Base-by-base conservation (phyloP, 1,140 invertebrate genomes). In the Bathynomus jamesi region DNA sequence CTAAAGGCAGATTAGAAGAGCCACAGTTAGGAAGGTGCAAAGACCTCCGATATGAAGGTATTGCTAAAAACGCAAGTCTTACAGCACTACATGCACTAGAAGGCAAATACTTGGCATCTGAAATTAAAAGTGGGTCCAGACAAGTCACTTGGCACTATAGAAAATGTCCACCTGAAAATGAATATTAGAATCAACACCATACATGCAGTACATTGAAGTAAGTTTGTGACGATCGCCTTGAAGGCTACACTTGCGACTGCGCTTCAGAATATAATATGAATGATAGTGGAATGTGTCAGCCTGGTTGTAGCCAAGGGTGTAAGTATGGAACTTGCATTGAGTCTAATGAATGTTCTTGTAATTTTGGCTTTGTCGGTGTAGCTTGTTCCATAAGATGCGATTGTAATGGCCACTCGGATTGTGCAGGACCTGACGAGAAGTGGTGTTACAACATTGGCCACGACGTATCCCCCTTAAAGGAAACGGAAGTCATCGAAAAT, bases 361-460 rank as follows among this genome's bases (percentile, higher is more conserved):
- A 96, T 84, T 98, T 98, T 83, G 94, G 95, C 61, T 98, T 92
- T 81, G 94, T 98, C 27, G 95, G 95, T 63, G 87, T 88, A 69
- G 95, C 96, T 83, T 98, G 95, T 81, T 93, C 91, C 67, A 92
- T 92, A 61, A 90, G 94, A 80, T 98, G 95, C 81, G 87, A 94
- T 79, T 98, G 95, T 81, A 95, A 98, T 82, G 94, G 93, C 0
- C 94, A 98, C 83, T 91, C 93, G 68, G 87, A 95, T 79, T 98
- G 95, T 82, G 88, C 87, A 75, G 92, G 93, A 13, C 91, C 91
- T 4, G 89, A 93, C n/a, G n/a, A n/a, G n/a, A n/a, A n/a, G n/a
- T n/a, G n/a, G n/a, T n/a, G n/a, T n/a, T n/a, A n/a, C n/a, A n/a
- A n/a, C n/a, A n/a, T n/a, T n/a, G n/a, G n/a, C n/a, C n/a, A n/a